phyloP scores from a whole-genome alignment of 2,113 vertebrate genomes.

The Ophthalmolycus amberensis region DNA sequence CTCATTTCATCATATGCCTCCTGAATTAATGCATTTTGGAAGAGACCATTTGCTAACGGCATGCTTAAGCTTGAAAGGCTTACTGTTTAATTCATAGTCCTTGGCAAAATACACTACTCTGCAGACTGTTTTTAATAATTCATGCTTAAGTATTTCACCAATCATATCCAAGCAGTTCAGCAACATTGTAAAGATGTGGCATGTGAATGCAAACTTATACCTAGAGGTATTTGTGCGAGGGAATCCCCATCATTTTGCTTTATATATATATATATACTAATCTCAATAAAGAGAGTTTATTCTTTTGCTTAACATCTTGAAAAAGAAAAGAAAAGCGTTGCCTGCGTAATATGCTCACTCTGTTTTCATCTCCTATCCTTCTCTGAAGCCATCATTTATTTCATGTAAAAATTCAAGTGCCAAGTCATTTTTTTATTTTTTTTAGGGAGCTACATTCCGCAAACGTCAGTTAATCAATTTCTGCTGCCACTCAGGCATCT shows the following conservation, averaged over 20 bases:
- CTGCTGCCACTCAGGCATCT: constrained; percentile 14
- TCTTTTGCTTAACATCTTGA: not conserved
- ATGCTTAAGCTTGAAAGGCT: constrained; percentile 14
- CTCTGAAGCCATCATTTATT: not conserved
- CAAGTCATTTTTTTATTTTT: not conserved
- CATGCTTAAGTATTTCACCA: constrained; percentile 7
- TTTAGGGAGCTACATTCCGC: not conserved
- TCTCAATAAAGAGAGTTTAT: not conserved
- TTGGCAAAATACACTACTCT: constrained; percentile 5
- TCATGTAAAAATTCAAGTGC: constrained; percentile 3
- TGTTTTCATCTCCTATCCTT: not conserved
- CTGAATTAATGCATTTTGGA: constrained; percentile 25
- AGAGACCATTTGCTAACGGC: constrained; percentile 10
- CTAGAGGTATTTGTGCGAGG: not conserved
- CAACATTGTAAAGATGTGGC: not conserved
- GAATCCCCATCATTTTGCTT: not conserved
- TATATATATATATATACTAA: not conserved
- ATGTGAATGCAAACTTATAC: not conserved
- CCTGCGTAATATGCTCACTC: not conserved
- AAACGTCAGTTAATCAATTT: constrained; percentile 25
- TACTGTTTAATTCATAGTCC: constrained; percentile 10
- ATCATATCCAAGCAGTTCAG: constrained; percentile 6
- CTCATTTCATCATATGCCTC: constrained; percentile 1
- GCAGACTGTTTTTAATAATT: constrained; percentile 26
- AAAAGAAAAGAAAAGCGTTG: not conserved